Evolutionary conservation across 2,797 vertebrate species (phyloP), one percentile per base, ranked within the genome.

Genomic region (Anableps anableps): DNA sequence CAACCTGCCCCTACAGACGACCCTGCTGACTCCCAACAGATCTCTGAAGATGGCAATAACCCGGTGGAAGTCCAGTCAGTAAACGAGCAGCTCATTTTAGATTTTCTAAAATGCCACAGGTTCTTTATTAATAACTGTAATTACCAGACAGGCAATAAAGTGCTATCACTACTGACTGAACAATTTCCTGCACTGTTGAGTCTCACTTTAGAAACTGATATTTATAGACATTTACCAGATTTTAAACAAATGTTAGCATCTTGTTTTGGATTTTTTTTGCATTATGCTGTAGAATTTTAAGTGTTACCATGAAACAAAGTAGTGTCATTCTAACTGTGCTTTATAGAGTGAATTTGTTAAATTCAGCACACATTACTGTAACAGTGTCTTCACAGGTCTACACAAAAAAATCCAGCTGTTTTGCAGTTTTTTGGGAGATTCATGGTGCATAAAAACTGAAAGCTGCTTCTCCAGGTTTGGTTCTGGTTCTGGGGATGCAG

Each of bases 31-130:
- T 45, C 96, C 97, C 34, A 97, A 98, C 74, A 95, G 97, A 82
- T 96, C 95, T 38, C 93, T 97, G 80, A 98, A 97, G 95, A 97
- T 95, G 96, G 97, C 97, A 2, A 97, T 97, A 68, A 80, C 86
- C 23, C 94, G 95, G 55, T 99, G 97, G 97, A 94, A 82, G 80
- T 83, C 77, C 0, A 91, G 77, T 83, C 90, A 91, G 75, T 84
- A 83, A 85, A 75, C 74, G 23, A 74, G 58, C 64, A 66, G 58
- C 64, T 81, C 8, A 3, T 26, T 41, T 38, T 26, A n/a, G 34
- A 36, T 36, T 41, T 68, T 68, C 23, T 43, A n/a, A 68, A 68
- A 43, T 68, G 66, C 31, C 21, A 29, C 14, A 36, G 19, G 3
- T 50, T 23, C 21, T 41, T 68, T 50, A 50, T 17, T 23, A 26